A percentile compares a stretch with the other conserved stretches of the same genome.
Conservation (phyloP, 37 sponge, comb jelly and placozoan species). For the Bolinopsis microptera region DNA sequence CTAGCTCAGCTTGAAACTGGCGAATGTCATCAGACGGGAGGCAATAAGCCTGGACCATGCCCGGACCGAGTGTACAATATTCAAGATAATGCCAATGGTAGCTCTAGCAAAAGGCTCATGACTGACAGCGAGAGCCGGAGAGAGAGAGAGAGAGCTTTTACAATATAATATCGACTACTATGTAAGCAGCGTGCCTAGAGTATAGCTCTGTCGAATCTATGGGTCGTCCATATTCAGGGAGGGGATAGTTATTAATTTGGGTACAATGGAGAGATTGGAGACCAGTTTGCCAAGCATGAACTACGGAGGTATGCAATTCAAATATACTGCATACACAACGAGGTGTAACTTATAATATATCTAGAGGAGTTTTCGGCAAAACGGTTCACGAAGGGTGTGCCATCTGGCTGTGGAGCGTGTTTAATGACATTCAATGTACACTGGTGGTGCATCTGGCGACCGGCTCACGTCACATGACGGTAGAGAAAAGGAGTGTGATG, state of each 20-base stretch:
- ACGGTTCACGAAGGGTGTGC: not conserved
- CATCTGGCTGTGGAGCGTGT: not conserved
- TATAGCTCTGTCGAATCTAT: no score
- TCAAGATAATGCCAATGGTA: not conserved
- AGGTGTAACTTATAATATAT: not conserved
- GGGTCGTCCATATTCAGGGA: no score
- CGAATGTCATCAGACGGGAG: no score
- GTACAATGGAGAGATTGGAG: not conserved
- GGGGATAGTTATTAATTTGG: no score
- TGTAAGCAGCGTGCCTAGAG: no score
- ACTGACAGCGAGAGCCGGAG: not conserved
- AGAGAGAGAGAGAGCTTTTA: not conserved
- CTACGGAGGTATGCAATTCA: not conserved
- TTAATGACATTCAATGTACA: not conserved
- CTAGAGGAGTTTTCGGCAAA: not conserved
- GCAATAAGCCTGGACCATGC: no score
- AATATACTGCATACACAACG: not conserved
- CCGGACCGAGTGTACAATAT: not conserved
- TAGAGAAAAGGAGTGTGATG: no score
- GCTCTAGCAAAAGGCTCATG: not conserved
- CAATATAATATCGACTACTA: no score
- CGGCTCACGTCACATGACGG: not conserved
- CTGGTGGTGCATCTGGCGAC: not conserved
- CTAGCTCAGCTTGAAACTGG: no score
- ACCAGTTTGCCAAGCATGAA: not conserved